A percentile compares a stretch with the other conserved stretches of the same genome.
Evolutionary conservation across 2,797 vertebrate species (phyloP).

Genomic region (Darevskia mixta): DNA sequence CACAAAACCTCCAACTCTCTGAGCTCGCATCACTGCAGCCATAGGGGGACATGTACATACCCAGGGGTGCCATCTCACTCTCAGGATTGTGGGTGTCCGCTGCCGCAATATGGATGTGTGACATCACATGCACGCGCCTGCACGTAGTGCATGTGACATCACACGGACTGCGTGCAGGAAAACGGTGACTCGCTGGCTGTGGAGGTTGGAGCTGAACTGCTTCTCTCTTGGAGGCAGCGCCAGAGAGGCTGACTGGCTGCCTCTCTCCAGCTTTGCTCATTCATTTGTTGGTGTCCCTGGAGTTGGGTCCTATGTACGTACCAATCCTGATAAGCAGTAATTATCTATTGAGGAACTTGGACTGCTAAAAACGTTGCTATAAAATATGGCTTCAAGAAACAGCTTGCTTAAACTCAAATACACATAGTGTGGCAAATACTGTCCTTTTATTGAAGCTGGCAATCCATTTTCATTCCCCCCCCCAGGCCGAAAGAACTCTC

Average conservation of each 20-base stretch:
- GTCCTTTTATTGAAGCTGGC: not conserved
- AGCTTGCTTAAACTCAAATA: not conserved
- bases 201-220: no score
- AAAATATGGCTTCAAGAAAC: not conserved
- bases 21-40: not conserved
- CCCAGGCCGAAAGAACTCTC: conserved; percentile 91
- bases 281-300: no score
- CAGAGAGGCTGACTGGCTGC: no score
- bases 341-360: not conserved
- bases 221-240: no score
- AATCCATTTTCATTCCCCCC: not conserved
- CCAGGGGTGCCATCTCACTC: not conserved
- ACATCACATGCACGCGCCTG: no score
- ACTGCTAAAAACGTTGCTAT: not conserved
- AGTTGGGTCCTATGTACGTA: no score
- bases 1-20: not conserved
- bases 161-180: no score
- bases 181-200: no score
- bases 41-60: conserved; percentile 3
- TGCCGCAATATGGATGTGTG: no score
- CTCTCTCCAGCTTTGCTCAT: no score
- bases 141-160: no score
- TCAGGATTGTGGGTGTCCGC: no score
- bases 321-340: not conserved
- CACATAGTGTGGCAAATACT: accelerated